These are phyloP conservation scores for Melanotaenia maccullochi DNA, from an alignment of 2,797 vertebrate genomes.

Conservation along the genomic window DNA sequence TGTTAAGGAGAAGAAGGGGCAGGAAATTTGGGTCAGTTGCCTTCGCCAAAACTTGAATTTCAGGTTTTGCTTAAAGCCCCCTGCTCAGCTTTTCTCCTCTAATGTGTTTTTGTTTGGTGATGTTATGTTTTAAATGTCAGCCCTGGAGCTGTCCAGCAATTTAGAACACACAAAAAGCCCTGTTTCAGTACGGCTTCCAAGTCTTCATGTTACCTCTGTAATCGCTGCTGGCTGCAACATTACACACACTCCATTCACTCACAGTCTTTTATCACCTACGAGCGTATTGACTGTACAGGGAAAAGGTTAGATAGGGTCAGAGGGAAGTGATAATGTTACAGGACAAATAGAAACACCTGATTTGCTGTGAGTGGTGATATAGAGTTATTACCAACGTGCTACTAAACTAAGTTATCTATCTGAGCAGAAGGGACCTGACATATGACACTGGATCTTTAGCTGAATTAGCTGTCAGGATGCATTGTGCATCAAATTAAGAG, in stretches of 20 bases:
- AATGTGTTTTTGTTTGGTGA: slow-evolving; percentile 82
- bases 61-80: slow-evolving; percentile 80
- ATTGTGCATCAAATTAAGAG: slow-evolving; percentile 86
- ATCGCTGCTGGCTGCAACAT: slow-evolving; percentile 77
- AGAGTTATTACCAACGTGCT: slow-evolving; percentile 47
- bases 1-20: slow-evolving; percentile 80
- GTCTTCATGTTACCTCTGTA: slow-evolving; percentile 79
- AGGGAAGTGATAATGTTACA: slow-evolving; percentile 60
- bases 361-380: slow-evolving; percentile 15
- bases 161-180: slow-evolving; percentile 74
- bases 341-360: slow-evolving; percentile 44
- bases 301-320: slow-evolving; percentile 70
- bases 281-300: slow-evolving; percentile 60
- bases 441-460: slow-evolving; percentile 56
- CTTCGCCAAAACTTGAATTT: slow-evolving; percentile 84
- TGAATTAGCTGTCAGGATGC: slow-evolving; percentile 79
- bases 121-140: slow-evolving; percentile 84
- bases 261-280: slow-evolving; percentile 64
- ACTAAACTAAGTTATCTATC: slow-evolving; percentile 56
- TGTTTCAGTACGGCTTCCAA: slow-evolving; percentile 78
- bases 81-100: slow-evolving; percentile 78
- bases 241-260: slow-evolving; percentile 74
- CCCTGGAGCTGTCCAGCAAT: slow-evolving; percentile 82
- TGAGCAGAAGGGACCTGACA: slow-evolving; percentile 60
- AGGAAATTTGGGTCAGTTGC: slow-evolving; percentile 85